Evolutionary conservation across 2,888 invertebrate genomes (phyloP).

Genomic region (Cheilosia grossa): DNA sequence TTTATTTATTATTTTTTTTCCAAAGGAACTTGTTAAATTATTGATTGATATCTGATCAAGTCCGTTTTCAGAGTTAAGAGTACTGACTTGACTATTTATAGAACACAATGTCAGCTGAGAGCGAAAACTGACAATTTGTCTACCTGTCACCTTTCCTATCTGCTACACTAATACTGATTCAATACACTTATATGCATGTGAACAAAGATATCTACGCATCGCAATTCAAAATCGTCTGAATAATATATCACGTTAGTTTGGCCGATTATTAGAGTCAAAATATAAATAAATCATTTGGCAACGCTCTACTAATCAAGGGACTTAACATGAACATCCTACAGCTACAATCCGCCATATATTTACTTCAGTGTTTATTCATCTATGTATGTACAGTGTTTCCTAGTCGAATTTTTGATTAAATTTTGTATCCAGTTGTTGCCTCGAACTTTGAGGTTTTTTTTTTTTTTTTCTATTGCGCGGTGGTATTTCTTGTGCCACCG

Average conservation of each 20-base stretch:
- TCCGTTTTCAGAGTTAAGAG: too few relatives aligned
- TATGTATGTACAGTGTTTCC: background rate
- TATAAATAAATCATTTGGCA: constrained; percentile 23
- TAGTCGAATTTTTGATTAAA: constrained; percentile 6
- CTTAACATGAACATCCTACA: constrained; percentile 1
- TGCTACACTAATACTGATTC: too few relatives aligned
- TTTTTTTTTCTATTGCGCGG: constrained; percentile 15
- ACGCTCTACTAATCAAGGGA: background rate
- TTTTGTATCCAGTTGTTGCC: background rate
- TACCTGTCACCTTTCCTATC: too few relatives aligned
- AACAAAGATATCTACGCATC: background rate
- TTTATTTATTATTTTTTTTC: too few relatives aligned
- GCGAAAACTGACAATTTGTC: too few relatives aligned
- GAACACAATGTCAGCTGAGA: too few relatives aligned
- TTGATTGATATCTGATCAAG: too few relatives aligned
- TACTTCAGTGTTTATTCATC: too few relatives aligned
- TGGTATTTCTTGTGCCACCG: constrained; percentile 28
- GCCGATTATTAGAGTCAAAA: background rate
- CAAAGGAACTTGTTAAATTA: too few relatives aligned
- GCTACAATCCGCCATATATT: background rate
- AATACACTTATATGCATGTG: too few relatives aligned
- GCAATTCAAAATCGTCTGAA: background rate
- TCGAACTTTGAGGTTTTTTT: background rate
- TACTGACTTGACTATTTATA: too few relatives aligned
- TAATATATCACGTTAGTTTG: background rate